Conservation (phyloP, 2,888 invertebrate species). For the Oscheius onirici region DNA sequence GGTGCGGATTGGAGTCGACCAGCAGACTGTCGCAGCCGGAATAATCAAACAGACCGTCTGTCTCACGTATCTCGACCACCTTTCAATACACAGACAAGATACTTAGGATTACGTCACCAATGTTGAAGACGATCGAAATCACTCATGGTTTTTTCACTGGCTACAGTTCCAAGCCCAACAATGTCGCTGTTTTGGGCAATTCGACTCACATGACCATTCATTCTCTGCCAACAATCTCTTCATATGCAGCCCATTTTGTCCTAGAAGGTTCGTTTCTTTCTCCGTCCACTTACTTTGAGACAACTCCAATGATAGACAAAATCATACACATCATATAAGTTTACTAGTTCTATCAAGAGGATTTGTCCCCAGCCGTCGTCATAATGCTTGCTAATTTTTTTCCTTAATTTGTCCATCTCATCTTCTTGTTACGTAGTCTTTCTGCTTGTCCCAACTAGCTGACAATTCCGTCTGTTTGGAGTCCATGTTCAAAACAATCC, state of each 20-base stretch:
- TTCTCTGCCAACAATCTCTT: slow-evolving; percentile 30
- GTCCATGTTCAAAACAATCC: no score
- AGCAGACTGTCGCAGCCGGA: slow-evolving; percentile 41
- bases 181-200: slow-evolving; percentile 27
- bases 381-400: no score
- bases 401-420: no score
- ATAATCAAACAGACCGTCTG: slow-evolving; percentile 63
- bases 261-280: slow-evolving; percentile 32
- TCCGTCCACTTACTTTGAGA: no score
- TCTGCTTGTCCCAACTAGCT: no score
- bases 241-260: slow-evolving; percentile 50
- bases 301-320: no score
- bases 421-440: no score
- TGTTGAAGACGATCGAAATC: slow-evolving; percentile 60
- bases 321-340: no score
- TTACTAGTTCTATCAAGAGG: no score
- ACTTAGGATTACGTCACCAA: slow-evolving; percentile 49
- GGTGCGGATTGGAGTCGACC: slow-evolving; percentile 54
- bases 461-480: no score
- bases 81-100: not conserved
- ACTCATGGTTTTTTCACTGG: slow-evolving; percentile 67
- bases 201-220: slow-evolving; percentile 10
- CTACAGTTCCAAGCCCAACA: slow-evolving; percentile 48
- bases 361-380: no score
- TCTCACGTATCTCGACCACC: slow-evolving; percentile 51